These are phyloP conservation scores for Astur gentilis DNA, from an alignment of 2,113 vertebrate genomes.

Conservation along the genomic window DNA sequence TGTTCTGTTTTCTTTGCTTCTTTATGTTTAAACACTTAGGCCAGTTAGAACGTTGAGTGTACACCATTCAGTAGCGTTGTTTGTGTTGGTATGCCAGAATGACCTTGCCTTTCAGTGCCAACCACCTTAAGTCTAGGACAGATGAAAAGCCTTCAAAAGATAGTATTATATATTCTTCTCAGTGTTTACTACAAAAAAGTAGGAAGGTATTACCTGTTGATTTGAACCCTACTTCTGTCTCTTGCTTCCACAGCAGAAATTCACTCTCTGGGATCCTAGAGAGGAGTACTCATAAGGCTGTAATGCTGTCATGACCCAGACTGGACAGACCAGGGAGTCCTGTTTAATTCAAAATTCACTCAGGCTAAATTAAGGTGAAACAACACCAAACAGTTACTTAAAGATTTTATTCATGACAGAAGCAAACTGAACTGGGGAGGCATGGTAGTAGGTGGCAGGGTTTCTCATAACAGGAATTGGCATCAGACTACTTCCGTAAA, in stretches of 20 bases:
- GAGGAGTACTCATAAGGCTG: rapidly evolving
- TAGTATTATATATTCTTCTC: neutral
- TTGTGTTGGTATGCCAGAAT: neutral
- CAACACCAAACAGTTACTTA: too few species aligned
- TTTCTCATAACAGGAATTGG: too few species aligned
- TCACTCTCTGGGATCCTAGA: neutral
- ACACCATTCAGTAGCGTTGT: rapidly evolving
- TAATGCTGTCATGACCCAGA: too few species aligned
- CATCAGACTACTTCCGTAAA: too few species aligned
- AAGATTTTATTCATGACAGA: too few species aligned
- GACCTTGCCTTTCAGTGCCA: neutral
- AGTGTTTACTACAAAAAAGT: neutral
- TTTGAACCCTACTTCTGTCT: neutral
- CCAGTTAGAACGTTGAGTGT: neutral
- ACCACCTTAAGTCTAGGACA: neutral
- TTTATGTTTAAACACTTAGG: neutral
- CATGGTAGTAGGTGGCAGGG: too few species aligned
- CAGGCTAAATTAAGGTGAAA: too few species aligned
- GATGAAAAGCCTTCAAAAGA: neutral
- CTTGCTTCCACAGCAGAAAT: neutral
- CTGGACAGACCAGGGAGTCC: too few species aligned
- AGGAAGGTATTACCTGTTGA: neutral
- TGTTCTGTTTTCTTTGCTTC: neutral
- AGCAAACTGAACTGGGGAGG: too few species aligned
- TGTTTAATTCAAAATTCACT: too few species aligned